These are phyloP conservation scores for Perizoma affinitatum DNA, from an alignment of 2,888 invertebrate species.

Conservation along the genomic window DNA sequence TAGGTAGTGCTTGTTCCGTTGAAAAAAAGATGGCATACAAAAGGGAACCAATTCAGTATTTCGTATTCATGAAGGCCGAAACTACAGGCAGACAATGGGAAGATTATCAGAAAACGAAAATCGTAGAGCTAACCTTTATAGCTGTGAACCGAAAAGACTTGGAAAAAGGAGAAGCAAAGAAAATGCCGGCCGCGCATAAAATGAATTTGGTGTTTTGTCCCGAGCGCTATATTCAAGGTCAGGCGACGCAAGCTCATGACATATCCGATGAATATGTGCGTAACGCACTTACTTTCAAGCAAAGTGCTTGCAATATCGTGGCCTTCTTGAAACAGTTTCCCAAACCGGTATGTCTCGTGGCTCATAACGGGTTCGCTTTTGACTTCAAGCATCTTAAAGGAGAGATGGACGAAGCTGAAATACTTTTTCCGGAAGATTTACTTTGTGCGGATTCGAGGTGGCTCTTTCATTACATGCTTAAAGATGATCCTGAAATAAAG, in stretches of 20 bases:
- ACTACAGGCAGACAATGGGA: slow-evolving; percentile 18
- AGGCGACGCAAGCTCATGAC: slow-evolving; percentile 5
- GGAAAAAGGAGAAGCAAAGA: not conserved
- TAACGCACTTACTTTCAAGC: slow-evolving; percentile 6
- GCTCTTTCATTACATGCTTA: slow-evolving; percentile 13
- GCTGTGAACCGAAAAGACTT: slow-evolving; percentile 16
- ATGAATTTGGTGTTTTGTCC: slow-evolving; percentile 11
- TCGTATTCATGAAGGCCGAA: slow-evolving; percentile 20
- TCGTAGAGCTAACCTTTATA: slow-evolving; percentile 14
- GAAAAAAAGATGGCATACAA: slow-evolving; percentile 10
- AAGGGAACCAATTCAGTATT: slow-evolving; percentile 11
- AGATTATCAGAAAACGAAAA: slow-evolving; percentile 11
- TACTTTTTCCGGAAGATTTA: slow-evolving; percentile 6
- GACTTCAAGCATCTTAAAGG: slow-evolving; percentile 14
- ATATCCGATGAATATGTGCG: slow-evolving; percentile 2
- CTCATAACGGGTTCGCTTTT: slow-evolving; percentile 10
- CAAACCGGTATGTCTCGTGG: slow-evolving; percentile 18
- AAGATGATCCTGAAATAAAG: not conserved
- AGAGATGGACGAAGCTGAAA: slow-evolving; percentile 5
- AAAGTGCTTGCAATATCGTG: slow-evolving; percentile 3
- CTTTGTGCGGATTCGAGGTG: slow-evolving; percentile 13
- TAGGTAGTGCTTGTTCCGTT: not conserved
- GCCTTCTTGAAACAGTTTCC: slow-evolving; percentile 13
- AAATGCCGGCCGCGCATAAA: slow-evolving; percentile 8
- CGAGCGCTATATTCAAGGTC: slow-evolving; percentile 8